Evolutionary conservation across 1,140 invertebrate genomes (phyloP).

Genomic region (Leptinotarsa texana): DNA sequence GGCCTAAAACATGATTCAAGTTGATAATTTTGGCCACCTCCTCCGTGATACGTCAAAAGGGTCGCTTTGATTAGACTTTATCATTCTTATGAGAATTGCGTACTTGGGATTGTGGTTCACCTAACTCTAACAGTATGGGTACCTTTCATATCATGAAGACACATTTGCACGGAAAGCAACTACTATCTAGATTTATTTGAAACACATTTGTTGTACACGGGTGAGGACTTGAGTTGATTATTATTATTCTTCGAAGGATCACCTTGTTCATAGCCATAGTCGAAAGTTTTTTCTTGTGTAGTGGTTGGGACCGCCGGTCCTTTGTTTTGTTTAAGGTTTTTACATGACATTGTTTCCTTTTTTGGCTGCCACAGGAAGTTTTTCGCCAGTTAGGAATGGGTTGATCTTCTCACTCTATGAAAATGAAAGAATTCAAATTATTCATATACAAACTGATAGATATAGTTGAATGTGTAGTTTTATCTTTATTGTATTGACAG

Average conservation of each 20-base stretch:
- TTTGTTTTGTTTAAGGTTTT: background rate
- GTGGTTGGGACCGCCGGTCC: background rate
- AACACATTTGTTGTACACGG: slow-evolving; percentile 13
- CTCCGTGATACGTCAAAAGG: background rate
- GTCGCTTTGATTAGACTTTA: slow-evolving; percentile 21
- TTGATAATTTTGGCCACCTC: slow-evolving; percentile 22
- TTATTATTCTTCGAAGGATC: slow-evolving; percentile 22
- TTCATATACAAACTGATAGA: background rate
- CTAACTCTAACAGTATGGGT: slow-evolving; percentile 38
- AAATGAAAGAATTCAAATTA: slow-evolving; percentile 10
- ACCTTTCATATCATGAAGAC: slow-evolving; percentile 24
- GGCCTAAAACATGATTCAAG: slow-evolving; percentile 41
- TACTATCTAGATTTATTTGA: slow-evolving; percentile 26
- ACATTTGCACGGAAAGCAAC: slow-evolving; percentile 31
- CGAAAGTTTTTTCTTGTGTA: slow-evolving; percentile 2
- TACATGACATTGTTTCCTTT: slow-evolving; percentile 73
- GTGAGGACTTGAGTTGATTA: slow-evolving; percentile 16
- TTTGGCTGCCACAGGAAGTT: slow-evolving; percentile 84
- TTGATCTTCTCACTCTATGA: slow-evolving; percentile 58
- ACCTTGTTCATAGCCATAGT: slow-evolving; percentile 25
- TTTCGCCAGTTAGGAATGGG: slow-evolving; percentile 79
- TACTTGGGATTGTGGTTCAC: slow-evolving; percentile 32
- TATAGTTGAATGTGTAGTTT: background rate
- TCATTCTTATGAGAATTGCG: slow-evolving; percentile 33
- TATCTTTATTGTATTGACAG: background rate